Evolutionary conservation across 2,888 invertebrate species (phyloP).

Genomic region (Caenorhabditis angaria): DNA sequence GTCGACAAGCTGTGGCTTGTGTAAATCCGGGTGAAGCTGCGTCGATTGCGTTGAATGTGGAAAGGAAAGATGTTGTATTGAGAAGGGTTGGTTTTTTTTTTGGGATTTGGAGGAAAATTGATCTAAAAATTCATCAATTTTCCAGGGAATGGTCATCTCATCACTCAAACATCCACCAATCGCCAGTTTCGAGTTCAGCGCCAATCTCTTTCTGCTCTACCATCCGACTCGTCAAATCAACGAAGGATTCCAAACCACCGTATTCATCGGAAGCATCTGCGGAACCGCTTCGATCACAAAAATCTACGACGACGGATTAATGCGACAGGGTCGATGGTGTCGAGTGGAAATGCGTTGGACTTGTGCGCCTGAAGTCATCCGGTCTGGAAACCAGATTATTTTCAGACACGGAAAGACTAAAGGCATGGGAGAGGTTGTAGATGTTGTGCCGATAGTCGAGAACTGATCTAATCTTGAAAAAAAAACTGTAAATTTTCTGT

Average conservation of each 20-base stretch:
- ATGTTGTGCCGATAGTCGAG: slow-evolving; percentile 31
- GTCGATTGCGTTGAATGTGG: slow-evolving; percentile 80
- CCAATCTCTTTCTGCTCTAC: slow-evolving; percentile 85
- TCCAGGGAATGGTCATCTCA: slow-evolving; percentile 83
- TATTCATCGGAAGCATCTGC: slow-evolving; percentile 92
- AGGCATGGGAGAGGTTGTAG: slow-evolving; percentile 83
- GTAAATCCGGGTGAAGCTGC: slow-evolving; percentile 92
- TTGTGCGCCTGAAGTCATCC: slow-evolving; percentile 59
- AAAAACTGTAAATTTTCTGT: background rate
- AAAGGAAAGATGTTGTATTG: slow-evolving; percentile 45
- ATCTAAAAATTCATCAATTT: background rate
- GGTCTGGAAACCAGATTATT: slow-evolving; percentile 81
- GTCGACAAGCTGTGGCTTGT: slow-evolving; percentile 86
- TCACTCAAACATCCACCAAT: slow-evolving; percentile 74
- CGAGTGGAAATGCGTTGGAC: slow-evolving; percentile 77
- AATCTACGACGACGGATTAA: slow-evolving; percentile 69
- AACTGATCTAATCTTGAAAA: background rate
- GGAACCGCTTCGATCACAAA: slow-evolving; percentile 86
- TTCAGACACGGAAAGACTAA: slow-evolving; percentile 86
- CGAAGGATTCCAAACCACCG: slow-evolving; percentile 80
- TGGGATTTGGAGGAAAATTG: slow-evolving; percentile 3
- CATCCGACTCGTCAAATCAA: slow-evolving; percentile 66
- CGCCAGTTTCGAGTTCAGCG: slow-evolving; percentile 77
- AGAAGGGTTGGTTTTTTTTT: slow-evolving; percentile 70
- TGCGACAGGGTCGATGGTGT: slow-evolving; percentile 84